A percentile compares a stretch with the other conserved stretches of the same genome.
phyloP scores from a whole-genome alignment of 2,797 vertebrate genomes.

The Tokudaia muenninki region DNA sequence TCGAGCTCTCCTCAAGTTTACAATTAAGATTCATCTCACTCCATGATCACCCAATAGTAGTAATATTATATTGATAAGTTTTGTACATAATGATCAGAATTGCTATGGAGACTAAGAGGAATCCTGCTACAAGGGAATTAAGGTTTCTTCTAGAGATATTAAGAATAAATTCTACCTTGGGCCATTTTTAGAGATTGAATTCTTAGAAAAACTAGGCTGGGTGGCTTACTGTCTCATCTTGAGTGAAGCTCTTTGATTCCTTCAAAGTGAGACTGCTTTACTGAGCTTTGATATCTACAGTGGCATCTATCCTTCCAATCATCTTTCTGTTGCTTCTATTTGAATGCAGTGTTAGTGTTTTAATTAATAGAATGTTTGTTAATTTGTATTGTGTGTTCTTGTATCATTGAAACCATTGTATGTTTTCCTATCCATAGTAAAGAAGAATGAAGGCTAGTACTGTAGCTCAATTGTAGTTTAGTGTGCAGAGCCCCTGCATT shows the following conservation, averaged over 20 bases:
- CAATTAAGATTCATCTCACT: neutral
- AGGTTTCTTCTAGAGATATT: neutral
- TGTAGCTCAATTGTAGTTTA: neutral
- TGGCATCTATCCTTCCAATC: neutral
- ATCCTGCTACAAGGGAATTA: neutral
- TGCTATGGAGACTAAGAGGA: neutral
- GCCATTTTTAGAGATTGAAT: neutral
- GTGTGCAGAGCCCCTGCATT: neutral
- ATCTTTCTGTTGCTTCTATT: neutral
- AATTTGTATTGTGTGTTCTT: neutral
- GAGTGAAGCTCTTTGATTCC: neutral
- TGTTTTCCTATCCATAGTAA: neutral
- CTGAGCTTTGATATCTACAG: neutral
- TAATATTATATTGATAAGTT: neutral
- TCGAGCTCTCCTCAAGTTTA: neutral
- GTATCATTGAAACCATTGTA: neutral
- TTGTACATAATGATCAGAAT: neutral
- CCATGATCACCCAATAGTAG: neutral
- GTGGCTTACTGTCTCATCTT: neutral
- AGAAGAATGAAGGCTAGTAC: neutral
- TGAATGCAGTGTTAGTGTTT: neutral
- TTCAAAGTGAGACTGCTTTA: neutral
- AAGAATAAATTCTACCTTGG: neutral
- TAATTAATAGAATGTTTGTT: neutral
- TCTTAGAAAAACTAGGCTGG: neutral